phyloP scores from a whole-genome alignment of 2,113 vertebrate genomes.

The Notarius lentiginosus region DNA sequence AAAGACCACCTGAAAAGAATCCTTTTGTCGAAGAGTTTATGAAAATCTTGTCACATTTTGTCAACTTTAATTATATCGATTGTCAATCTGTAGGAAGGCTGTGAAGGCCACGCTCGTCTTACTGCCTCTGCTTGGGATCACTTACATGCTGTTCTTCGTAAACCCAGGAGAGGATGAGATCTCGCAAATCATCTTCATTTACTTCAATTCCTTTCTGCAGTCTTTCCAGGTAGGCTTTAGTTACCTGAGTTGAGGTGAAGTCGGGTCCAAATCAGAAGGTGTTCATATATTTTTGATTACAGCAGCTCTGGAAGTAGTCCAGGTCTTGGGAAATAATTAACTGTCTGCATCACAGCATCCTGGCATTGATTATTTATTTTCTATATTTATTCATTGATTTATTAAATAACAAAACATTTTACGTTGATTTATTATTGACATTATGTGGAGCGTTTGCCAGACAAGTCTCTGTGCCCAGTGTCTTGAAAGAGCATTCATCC shows the following conservation, averaged over 20 bases:
- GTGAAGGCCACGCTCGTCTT: constrained; percentile 97
- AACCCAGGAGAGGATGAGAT: constrained; percentile 94
- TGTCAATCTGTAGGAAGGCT: constrained; percentile 80
- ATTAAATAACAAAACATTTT: background rate
- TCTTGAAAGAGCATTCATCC: too few relatives aligned
- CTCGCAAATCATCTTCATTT: constrained; percentile 94
- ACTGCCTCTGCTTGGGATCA: constrained; percentile 93
- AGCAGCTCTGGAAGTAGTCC: background rate
- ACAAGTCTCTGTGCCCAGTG: background rate
- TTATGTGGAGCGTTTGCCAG: background rate
- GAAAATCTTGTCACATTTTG: background rate
- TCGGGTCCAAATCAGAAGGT: background rate
- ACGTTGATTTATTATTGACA: background rate
- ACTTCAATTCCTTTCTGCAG: constrained; percentile 96
- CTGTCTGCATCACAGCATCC: background rate
- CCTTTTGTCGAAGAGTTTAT: background rate
- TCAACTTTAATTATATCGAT: background rate
- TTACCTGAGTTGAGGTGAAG: background rate
- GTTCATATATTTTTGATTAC: background rate
- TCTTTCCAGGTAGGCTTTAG: constrained; percentile 87
- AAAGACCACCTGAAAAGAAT: background rate
- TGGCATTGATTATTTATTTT: background rate
- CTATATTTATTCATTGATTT: background rate
- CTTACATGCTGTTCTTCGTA: constrained; percentile 98
- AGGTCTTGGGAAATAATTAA: background rate